Evolutionary conservation across 1,140 invertebrate genomes (phyloP), one percentile per base, ranked within the genome.

Genomic region (Drosophila suzukii): DNA sequence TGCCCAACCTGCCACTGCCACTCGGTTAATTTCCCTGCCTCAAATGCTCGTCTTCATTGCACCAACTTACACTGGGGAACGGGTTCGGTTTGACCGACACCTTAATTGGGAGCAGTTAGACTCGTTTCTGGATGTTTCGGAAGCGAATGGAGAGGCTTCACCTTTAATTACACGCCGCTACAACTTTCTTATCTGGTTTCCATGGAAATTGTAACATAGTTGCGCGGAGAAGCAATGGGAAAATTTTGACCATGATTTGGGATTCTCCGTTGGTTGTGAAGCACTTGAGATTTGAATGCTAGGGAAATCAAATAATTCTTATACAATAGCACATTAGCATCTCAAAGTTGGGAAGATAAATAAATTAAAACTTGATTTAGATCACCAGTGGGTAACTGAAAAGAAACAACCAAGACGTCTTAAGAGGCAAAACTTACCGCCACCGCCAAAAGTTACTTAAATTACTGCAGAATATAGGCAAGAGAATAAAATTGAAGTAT

Each of bases 51-150:
- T 67, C 61, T 43, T 53, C 44, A 50, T 10, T 15, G 30, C 53
- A 24, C 24, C 7, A 38, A 12, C n/a, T 32, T 17, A 34, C 10
- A 51, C 41, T 30, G 70, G 46, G 38, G 62, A 86, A 86, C 83
- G 72, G 80, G 83, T 89, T 89, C 60, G 59, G 38, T 71, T 83
- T 86, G 83, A 86, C 83, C 83, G 80, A 77, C 72, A 76, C 73
- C 74, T 89, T 88, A 88, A 88, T 88, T 89, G 80, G 49, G 53
- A 62, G 83, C 83, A 77, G 83, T 80, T 89, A 71, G 81, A 88
- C 83, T 73, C 59, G 83, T 88, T 88, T 88, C 66, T 82, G 32
- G 63, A 57, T 63, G 63, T 73, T 84, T 88, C 80, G 83, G 83
- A 88, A 88, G 85, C 82, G 30, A 66, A 47, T 43, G 63, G 17